phyloP scores from a whole-genome alignment of 92 coral and sea anemone genomes.

The Epizoanthus scotinus region DNA sequence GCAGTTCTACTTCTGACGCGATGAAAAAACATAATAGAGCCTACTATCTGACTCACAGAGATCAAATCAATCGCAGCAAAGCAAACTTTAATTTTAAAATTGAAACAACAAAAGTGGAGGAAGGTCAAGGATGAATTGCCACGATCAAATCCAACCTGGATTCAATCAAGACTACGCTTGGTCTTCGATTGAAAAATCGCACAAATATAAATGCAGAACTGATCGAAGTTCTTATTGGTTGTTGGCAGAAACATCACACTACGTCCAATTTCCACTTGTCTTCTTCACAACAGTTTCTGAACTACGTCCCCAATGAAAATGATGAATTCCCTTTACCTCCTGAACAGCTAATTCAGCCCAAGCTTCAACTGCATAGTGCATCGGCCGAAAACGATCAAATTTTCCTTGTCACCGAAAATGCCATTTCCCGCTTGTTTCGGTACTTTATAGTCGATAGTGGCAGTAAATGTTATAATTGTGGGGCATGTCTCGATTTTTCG shows the following conservation, averaged over 20 bases:
- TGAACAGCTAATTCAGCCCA: neutral
- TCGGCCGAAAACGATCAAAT: neutral
- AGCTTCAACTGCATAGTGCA: neutral
- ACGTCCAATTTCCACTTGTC: neutral
- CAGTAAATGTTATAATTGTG: neutral
- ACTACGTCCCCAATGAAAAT: neutral
- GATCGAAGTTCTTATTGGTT: neutral
- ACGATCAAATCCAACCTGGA: neutral
- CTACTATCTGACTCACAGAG: neutral
- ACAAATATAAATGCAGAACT: neutral
- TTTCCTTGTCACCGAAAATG: neutral
- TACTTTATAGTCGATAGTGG: neutral
- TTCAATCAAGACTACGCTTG: neutral
- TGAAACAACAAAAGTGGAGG: neutral
- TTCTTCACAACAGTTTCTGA: neutral
- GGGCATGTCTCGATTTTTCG: too few relatives aligned
- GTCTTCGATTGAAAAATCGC: neutral
- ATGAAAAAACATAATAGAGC: too few relatives aligned
- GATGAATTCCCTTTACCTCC: neutral
- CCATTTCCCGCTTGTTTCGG: neutral
- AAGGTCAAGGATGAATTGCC: neutral
- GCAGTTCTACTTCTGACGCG: too few relatives aligned
- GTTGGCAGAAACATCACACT: neutral
- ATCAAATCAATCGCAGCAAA: neutral
- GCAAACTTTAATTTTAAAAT: neutral